These are phyloP conservation scores for Eucera pruinosa DNA, from an alignment of 2,888 invertebrate species.

Conservation along the genomic window DNA sequence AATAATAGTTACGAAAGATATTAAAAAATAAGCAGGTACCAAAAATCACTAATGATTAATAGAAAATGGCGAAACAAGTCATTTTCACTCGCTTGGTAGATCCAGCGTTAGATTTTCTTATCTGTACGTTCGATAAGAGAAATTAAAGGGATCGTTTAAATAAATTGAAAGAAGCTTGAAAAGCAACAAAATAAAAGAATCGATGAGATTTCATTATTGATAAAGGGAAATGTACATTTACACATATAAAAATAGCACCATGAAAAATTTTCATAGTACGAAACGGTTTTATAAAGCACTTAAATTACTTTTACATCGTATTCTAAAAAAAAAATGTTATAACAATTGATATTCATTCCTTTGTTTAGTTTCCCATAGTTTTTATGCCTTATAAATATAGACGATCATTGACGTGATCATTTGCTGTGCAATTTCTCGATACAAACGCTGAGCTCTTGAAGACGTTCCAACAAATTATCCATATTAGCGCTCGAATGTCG, in stretches of 20 bases:
- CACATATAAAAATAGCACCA: neutral
- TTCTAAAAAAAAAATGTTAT: too few relatives aligned
- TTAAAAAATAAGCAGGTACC: too few relatives aligned
- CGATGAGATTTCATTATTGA: neutral
- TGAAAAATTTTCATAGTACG: neutral
- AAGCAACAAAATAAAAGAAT: neutral
- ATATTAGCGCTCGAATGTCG: conserved; percentile 91
- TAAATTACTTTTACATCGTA: conserved; percentile 5
- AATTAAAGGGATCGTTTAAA: neutral
- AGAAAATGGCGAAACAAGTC: too few relatives aligned
- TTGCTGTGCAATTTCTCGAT: conserved; percentile 91
- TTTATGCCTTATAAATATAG: neutral
- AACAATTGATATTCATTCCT: too few relatives aligned
- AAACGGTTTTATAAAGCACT: conserved; percentile 3
- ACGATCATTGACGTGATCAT: too few relatives aligned
- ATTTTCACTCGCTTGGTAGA: too few relatives aligned
- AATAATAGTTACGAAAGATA: too few relatives aligned
- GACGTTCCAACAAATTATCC: conserved; percentile 91
- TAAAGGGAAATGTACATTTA: conserved; percentile 5
- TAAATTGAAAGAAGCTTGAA: neutral
- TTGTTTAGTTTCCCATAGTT: too few relatives aligned
- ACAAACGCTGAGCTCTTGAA: conserved; percentile 93
- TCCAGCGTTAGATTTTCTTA: too few relatives aligned
- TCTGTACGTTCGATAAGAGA: neutral
- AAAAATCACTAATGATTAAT: too few relatives aligned